These are phyloP conservation scores for Phaetusa simplex DNA, from an alignment of 2,113 vertebrate species.

Conservation along the genomic window DNA sequence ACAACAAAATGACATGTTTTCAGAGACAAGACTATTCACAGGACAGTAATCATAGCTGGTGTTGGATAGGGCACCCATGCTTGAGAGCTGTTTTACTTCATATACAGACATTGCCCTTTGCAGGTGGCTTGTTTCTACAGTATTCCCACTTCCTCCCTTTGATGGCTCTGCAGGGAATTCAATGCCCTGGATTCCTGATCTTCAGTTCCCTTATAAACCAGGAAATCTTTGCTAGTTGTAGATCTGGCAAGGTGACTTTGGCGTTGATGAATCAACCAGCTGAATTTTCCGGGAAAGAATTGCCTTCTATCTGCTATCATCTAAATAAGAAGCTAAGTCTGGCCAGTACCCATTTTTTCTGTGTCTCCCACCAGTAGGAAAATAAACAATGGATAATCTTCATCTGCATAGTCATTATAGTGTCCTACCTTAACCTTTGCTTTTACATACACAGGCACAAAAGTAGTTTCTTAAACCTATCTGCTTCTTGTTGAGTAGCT, in stretches of 20 bases:
- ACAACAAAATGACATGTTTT: background rate
- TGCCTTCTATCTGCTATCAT: background rate
- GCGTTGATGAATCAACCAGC: background rate
- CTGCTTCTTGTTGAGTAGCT: background rate
- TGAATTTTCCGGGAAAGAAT: slow-evolving; percentile 30
- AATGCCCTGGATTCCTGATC: background rate
- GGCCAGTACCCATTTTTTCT: background rate
- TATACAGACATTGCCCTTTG: background rate
- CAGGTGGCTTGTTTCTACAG: background rate
- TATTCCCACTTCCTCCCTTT: background rate
- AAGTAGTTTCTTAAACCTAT: background rate
- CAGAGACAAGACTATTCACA: background rate
- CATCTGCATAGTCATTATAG: background rate
- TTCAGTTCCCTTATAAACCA: background rate
- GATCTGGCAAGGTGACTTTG: slow-evolving; percentile 32
- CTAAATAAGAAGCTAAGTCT: slow-evolving; percentile 2
- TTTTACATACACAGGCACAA: background rate
- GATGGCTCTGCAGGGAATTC: background rate
- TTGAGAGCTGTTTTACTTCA: background rate
- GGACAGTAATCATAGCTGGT: background rate
- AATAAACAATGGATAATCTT: background rate
- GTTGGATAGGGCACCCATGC: background rate
- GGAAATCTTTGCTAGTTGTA: background rate
- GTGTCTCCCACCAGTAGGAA: background rate
- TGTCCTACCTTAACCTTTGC: background rate